A percentile compares a stretch with the other conserved stretches of the same genome.
Evolutionary conservation across 1,140 invertebrate species (phyloP).

Genomic region (Listronotus oregonensis): DNA sequence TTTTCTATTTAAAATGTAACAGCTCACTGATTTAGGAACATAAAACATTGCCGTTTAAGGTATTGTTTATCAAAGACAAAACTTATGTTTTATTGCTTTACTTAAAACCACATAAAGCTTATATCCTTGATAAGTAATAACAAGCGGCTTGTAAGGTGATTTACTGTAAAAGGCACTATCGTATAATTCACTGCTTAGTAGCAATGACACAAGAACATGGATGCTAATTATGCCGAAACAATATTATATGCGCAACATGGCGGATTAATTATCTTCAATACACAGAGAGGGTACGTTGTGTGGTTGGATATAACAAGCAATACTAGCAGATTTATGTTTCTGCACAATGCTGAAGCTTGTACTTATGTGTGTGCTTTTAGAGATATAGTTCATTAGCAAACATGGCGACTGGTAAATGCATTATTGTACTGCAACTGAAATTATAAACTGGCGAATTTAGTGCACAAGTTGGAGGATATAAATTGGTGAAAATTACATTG

Average conservation of each 20-base stretch:
- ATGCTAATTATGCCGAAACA: constrained; percentile 50
- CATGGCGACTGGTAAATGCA: constrained; percentile 28
- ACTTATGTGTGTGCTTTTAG: constrained; percentile 33
- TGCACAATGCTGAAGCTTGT: constrained; percentile 32
- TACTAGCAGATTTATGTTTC: constrained; percentile 36
- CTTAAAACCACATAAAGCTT: too few species aligned
- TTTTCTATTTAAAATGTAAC: too few species aligned
- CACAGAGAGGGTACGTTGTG: constrained; percentile 41
- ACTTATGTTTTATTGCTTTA: too few species aligned
- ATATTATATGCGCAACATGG: constrained; percentile 50
- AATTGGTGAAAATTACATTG: constrained; percentile 1
- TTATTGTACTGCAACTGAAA: constrained; percentile 13
- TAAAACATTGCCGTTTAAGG: too few species aligned
- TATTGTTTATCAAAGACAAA: too few species aligned
- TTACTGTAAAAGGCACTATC: constrained; percentile 27
- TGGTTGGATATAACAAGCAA: constrained; percentile 36
- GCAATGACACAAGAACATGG: constrained; percentile 40
- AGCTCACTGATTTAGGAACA: too few species aligned
- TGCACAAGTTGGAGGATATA: constrained; percentile 2
- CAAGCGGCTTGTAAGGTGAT: constrained; percentile 21
- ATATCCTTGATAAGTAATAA: constrained; percentile 8
- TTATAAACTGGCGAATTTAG: constrained; percentile 11
- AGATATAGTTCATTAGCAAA: constrained; percentile 36
- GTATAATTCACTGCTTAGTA: constrained; percentile 38
- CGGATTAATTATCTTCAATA: constrained; percentile 50